A percentile compares a stretch with the other conserved stretches of the same genome.
phyloP scores from a whole-genome alignment of 2,888 invertebrate genomes.

The Rhimphoctona megacephalus region DNA sequence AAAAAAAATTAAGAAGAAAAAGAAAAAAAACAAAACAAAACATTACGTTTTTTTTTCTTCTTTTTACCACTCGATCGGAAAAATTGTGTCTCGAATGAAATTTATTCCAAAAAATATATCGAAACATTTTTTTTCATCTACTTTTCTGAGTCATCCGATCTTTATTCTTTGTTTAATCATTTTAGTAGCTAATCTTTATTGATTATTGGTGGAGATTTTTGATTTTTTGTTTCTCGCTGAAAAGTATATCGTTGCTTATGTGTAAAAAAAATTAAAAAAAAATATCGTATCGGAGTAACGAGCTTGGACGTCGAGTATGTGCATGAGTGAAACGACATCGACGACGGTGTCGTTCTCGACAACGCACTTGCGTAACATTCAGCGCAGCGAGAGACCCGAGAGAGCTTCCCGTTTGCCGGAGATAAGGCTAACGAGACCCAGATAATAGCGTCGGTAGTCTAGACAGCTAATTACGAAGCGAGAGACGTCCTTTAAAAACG shows the following conservation, averaged over 20 bases:
- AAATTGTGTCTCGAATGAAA: no score
- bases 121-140: background rate
- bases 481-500: slow-evolving; percentile 80
- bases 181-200: background rate
- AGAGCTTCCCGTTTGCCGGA: slow-evolving; percentile 81
- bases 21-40: background rate
- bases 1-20: background rate
- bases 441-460: slow-evolving; percentile 83
- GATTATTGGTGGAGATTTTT: background rate
- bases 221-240: background rate
- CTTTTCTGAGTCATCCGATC: background rate
- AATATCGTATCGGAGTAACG: background rate
- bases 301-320: slow-evolving; percentile 18
- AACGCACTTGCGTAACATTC: slow-evolving; percentile 71
- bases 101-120: background rate
- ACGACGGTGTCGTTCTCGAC: slow-evolving; percentile 38
- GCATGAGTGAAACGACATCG: background rate
- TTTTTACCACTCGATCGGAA: background rate
- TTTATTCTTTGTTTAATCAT: background rate
- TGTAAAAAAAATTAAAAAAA: no score
- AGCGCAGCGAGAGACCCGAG: slow-evolving; percentile 55
- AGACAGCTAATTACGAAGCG: slow-evolving; percentile 81
- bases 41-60: background rate
- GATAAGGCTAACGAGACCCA: slow-evolving; percentile 83
- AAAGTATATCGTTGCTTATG: no score